Evolutionary conservation across 2,113 vertebrate genomes (phyloP).

Genomic region (Cyphomyrus plagiostoma): DNA sequence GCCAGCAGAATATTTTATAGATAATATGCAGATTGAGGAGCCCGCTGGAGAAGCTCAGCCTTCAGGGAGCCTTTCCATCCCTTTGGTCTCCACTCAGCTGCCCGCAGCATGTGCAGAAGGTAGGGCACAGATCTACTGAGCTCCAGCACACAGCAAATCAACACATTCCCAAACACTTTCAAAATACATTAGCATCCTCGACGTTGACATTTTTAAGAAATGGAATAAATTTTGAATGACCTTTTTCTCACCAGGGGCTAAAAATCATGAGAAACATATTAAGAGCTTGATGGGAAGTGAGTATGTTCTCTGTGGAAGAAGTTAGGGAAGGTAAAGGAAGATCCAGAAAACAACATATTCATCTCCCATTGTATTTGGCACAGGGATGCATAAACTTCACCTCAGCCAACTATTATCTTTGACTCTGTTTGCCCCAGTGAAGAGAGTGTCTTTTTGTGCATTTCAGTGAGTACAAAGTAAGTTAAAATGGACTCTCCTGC

Average conservation of each 20-base stretch:
- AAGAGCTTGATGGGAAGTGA: background rate
- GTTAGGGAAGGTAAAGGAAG: background rate
- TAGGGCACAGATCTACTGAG: background rate
- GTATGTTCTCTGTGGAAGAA: background rate
- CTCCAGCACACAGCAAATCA: background rate
- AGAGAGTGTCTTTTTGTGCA: background rate
- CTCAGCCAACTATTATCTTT: background rate
- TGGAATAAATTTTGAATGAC: constrained; percentile 6
- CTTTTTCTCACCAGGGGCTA: background rate
- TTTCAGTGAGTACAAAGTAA: background rate
- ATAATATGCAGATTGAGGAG: background rate
- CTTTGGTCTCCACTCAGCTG: background rate
- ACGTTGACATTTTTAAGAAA: background rate
- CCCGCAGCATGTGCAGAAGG: background rate
- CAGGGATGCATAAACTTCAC: background rate
- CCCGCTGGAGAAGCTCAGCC: background rate
- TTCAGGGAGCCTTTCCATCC: background rate
- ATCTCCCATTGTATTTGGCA: background rate
- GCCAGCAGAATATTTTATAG: background rate
- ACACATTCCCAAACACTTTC: background rate
- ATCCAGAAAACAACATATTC: background rate
- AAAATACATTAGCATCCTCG: background rate
- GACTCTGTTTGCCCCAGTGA: background rate
- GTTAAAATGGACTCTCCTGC: background rate
- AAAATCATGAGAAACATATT: background rate